Conservation (phyloP, 37 sponge, comb jelly and placozoan genomes). For the Agelas oroides region DNA sequence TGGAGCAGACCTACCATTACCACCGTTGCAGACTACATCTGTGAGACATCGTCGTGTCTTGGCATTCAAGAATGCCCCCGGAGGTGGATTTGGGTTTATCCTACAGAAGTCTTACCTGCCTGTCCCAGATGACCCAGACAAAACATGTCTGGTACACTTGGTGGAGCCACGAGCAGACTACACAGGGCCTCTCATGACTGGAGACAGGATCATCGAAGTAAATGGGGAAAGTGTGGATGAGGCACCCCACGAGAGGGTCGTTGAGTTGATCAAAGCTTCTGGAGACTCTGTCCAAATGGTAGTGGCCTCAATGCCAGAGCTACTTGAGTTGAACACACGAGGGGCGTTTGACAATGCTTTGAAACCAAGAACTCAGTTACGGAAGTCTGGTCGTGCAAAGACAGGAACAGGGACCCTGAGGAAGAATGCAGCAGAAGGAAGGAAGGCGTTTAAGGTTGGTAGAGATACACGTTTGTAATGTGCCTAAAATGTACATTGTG, state of each 20-base stretch:
- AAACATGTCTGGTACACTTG: constrained; percentile 70
- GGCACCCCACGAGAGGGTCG: constrained; percentile 78
- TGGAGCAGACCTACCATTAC: constrained; percentile 59
- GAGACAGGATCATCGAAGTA: constrained; percentile 91
- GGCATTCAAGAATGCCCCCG: constrained; percentile 44
- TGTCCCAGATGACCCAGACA: constrained; percentile 69
- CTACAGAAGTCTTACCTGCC: constrained; percentile 79
- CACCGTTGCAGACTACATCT: constrained; percentile 58
- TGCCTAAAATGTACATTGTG: too few relatives aligned
- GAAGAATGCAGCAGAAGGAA: constrained; percentile 19
- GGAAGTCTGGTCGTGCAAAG: constrained; percentile 42
- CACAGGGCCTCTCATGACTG: constrained; percentile 81
- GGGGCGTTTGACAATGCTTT: constrained; percentile 69
- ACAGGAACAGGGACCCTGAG: constrained; percentile 39
- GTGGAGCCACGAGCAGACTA: constrained; percentile 72
- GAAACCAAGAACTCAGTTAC: not conserved
- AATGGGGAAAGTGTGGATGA: constrained; percentile 90
- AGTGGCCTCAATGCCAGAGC: constrained; percentile 86
- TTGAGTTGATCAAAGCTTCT: constrained; percentile 85
- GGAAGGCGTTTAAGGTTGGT: constrained; percentile 22
- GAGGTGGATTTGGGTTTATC: constrained; percentile 86
- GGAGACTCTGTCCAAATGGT: constrained; percentile 65
- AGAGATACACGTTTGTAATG: too few relatives aligned
- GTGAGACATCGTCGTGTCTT: constrained; percentile 52
- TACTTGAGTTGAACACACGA: constrained; percentile 78